Evolutionary conservation across 2,797 vertebrate species (phyloP), one percentile per base, ranked within the genome.

Genomic region (Pipistrellus kuhlii): DNA sequence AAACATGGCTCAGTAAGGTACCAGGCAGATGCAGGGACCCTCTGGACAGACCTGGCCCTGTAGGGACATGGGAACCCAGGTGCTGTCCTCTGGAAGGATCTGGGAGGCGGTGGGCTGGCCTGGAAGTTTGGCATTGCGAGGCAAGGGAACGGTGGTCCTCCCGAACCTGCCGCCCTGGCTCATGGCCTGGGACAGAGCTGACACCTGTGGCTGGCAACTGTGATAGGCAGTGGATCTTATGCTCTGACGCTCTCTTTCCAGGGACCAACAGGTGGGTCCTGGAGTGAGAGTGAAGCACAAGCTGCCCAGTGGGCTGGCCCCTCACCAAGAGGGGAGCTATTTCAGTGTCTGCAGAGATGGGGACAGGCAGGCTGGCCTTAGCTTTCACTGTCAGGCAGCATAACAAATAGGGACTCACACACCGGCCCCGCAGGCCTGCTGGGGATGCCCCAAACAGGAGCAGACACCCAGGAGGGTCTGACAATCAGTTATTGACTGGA

Each of bases 361-460:
- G 2, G 62, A 62, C 32, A 11, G 76, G 76, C 17, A 62, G 80
- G 78, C 57, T 30, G 77, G 76, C 35, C 32, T 46, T 25, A 51
- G 73, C 87, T 95, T 87, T 88, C 62, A 69, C 48, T 93, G 78
- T 80, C 87, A 62, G 32, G 71, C 9, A 8, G 41, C 85, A 69
- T 95, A 77, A 92, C 92, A 72, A 93, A 88, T 8, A 41, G 82
- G 68, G 85, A 35, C 69, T 57, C 2, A 5, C 4, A 2, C 8
- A 3, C 68, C 76, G 10, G 77, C 55, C 71, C 71, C 66, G 0
- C 38, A 57, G 32, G 41, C 25, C 46, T 82, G 77, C 86, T 0
- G 1, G 62, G 81, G 85, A 75, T 0, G 7, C 41, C 27, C 10
- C 0, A 12, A 78, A 57, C 0, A 2, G 83, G 57, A 75, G 75